Conservation (phyloP, 2,888 invertebrate genomes). For the Opisthograptis luteolata region DNA sequence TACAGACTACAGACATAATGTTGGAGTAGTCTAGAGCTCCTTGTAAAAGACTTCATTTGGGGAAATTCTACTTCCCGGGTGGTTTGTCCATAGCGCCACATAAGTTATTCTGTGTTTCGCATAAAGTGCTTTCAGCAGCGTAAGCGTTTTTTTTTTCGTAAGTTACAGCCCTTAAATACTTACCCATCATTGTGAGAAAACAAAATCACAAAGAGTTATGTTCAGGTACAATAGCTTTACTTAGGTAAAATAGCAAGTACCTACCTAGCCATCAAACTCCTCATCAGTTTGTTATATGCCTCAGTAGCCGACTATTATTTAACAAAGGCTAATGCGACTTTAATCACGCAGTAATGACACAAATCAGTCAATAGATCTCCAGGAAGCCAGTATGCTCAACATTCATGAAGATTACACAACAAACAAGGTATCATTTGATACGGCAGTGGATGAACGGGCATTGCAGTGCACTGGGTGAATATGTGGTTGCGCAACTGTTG, state of each 20-base stretch:
- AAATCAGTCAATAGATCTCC: constrained; percentile 30
- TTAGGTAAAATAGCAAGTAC: not conserved
- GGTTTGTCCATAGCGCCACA: too few species aligned
- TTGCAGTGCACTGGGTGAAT: constrained; percentile 51
- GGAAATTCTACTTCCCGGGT: too few species aligned
- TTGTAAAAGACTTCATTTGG: too few species aligned
- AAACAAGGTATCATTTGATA: constrained; percentile 57
- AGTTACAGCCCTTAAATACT: too few species aligned
- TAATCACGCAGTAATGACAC: constrained; percentile 35
- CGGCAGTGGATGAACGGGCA: constrained; percentile 40
- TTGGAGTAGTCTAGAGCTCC: too few species aligned
- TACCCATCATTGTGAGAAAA: too few species aligned
- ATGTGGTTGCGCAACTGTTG: constrained; percentile 57
- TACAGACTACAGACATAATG: too few species aligned
- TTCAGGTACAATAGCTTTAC: too few species aligned
- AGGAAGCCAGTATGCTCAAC: constrained; percentile 51
- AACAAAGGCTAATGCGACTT: constrained; percentile 42
- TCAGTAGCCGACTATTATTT: constrained; percentile 25
- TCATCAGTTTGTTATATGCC: constrained; percentile 7
- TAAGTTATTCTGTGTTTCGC: too few species aligned
- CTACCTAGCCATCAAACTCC: not conserved
- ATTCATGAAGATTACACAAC: constrained; percentile 54
- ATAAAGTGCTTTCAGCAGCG: too few species aligned
- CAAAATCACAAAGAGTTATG: not conserved
- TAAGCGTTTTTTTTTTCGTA: too few species aligned